A percentile compares a stretch with the other conserved stretches of the same genome.
phyloP scores from a whole-genome alignment of 2,888 invertebrate genomes.

The Aricia artaxerxes region DNA sequence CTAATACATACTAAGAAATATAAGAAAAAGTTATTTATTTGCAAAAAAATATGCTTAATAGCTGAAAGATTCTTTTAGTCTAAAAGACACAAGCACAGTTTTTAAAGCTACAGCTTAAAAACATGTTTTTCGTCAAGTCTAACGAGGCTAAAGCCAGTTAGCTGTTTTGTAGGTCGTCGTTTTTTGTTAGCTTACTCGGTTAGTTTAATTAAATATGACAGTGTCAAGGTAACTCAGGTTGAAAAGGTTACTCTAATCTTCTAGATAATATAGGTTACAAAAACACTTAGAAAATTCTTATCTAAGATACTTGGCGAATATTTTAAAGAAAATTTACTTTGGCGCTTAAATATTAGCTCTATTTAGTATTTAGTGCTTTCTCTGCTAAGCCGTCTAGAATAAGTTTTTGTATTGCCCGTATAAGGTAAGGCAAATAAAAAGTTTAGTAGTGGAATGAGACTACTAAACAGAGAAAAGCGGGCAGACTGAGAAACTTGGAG shows the following conservation, averaged over 20 bases:
- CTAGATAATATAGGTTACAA: background rate
- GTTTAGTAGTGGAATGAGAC: constrained; percentile 37
- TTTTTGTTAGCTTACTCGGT: background rate
- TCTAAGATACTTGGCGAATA: background rate
- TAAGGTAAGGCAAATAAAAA: constrained; percentile 36
- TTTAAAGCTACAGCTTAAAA: background rate
- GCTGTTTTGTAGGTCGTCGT: background rate
- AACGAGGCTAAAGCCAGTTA: background rate
- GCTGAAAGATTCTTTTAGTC: background rate
- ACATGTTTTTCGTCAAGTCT: background rate
- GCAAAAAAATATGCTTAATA: no score
- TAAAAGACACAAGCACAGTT: background rate
- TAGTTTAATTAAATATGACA: constrained; percentile 14
- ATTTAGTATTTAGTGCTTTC: constrained; percentile 8
- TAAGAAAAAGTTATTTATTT: background rate
- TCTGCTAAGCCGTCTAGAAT: background rate
- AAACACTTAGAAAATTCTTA: background rate
- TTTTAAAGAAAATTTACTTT: background rate
- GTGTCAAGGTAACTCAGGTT: constrained; percentile 1
- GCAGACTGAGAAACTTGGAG: constrained; percentile 44
- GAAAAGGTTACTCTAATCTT: background rate
- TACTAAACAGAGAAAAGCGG: constrained; percentile 40
- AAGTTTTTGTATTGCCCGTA: constrained; percentile 29
- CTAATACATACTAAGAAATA: background rate
- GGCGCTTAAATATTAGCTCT: background rate